phyloP scores from a whole-genome alignment of 92 coral and sea anemone genomes.

The Montipora capitata region DNA sequence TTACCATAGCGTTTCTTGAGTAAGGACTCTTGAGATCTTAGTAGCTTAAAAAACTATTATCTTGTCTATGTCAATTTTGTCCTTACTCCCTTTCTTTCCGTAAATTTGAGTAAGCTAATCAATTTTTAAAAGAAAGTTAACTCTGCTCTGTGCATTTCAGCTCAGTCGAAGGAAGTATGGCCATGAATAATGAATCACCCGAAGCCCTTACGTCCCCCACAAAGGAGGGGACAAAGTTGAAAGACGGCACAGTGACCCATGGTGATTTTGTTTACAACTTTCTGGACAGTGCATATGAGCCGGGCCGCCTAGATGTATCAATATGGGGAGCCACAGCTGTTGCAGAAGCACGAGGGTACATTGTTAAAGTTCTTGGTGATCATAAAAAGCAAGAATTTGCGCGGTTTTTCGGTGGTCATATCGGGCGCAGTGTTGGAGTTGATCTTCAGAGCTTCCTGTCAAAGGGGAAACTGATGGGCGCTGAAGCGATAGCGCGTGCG shows the following conservation, averaged over 20 bases:
- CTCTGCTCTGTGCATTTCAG: too few relatives aligned
- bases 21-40: too few relatives aligned
- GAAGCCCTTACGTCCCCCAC: too few relatives aligned
- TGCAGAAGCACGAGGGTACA: neutral
- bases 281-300: neutral
- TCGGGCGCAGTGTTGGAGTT: slow-evolving; percentile 24
- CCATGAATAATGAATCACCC: too few relatives aligned
- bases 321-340: neutral
- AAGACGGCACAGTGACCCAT: slow-evolving; percentile 12
- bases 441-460: neutral
- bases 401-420: slow-evolving; percentile 18
- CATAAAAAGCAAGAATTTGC: neutral
- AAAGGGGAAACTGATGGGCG: neutral
- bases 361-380: neutral
- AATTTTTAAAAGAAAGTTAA: too few relatives aligned
- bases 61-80: too few relatives aligned
- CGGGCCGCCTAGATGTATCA: neutral
- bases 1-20: too few relatives aligned
- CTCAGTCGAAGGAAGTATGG: too few relatives aligned
- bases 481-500: slow-evolving; percentile 21
- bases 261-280: neutral
- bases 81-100: too few relatives aligned
- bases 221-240: neutral
- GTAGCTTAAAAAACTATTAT: too few relatives aligned
- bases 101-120: too few relatives aligned